Conservation (phyloP, 2,797 vertebrate genomes). For the Bryconaethiops microstoma region DNA sequence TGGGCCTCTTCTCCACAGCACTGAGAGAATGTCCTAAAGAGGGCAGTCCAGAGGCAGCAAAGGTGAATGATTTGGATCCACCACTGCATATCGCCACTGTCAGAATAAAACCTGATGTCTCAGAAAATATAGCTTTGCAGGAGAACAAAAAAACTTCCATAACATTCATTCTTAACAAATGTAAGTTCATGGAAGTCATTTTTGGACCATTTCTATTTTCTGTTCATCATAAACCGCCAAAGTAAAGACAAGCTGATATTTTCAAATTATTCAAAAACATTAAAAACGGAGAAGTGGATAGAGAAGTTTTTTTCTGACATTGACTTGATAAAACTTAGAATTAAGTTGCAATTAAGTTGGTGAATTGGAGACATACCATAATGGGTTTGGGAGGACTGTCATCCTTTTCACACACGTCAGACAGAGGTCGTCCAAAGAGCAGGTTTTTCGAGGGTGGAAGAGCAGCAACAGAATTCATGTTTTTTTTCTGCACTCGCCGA, state of each 20-base stretch:
- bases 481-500: constrained; percentile 73
- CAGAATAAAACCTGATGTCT: no score
- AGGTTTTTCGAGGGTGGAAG: constrained; percentile 59
- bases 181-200: no score
- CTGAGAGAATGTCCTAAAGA: constrained; percentile 76
- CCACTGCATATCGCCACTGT: background rate
- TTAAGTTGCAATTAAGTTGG: background rate
- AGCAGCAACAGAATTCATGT: constrained; percentile 62
- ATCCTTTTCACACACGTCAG: constrained; percentile 73
- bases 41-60: constrained; percentile 4
- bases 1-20: constrained; percentile 76
- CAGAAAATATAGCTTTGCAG: no score
- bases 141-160: no score
- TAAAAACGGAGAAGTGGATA: background rate
- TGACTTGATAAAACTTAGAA: background rate
- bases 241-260: no score
- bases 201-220: no score
- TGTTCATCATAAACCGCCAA: no score
- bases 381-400: constrained; percentile 74
- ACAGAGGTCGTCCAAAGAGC: constrained; percentile 79
- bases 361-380: constrained; percentile 68
- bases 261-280: background rate
- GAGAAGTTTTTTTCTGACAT: background rate
- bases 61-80: background rate
- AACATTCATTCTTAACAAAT: no score